Base-by-base conservation (phyloP, 2,113 vertebrate species). In the Callorhinus ursinus region DNA sequence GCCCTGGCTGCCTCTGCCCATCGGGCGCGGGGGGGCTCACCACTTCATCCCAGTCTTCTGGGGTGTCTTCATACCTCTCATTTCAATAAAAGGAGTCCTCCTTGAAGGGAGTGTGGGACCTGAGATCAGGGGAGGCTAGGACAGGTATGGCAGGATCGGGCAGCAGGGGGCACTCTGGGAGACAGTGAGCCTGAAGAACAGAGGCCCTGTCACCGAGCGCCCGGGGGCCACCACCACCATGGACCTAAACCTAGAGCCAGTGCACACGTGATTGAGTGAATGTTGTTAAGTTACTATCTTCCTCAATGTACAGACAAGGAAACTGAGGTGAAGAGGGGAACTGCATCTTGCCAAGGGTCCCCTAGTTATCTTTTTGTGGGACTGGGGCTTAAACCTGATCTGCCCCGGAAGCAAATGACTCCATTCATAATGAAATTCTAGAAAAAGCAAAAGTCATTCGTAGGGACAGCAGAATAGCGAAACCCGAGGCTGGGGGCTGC, bases 261-360 rank as follows among this genome's bases (percentile, higher is more conserved):
- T 1, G 28, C 28, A 3, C n/a, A 46, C 4, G 0, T 7, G 55
- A 22, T 0, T 4, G 1, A 79, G 10, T 33, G 53, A 46, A 21
- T 16, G 74, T 18, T 7, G 2, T 15, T 36, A 42, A 89, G 26
- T 72, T 63, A 39, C 36, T 53, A 46, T 26, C 10, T 19, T 5
- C 53, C 31, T 26, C 15, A 8, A 0, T 39, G 49, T 28, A 59
- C 42, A 88, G 26, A 61, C 21, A 77, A 39, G 63, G 49, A 95
- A 80, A 63, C 36, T 8, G 76, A 79, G 46, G 7, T 36, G 39
- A 53, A 85, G 42, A 42, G 0, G 0, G 21, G 72, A 76, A 49
- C 5, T 18, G 2, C 9, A 11, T 72, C 28, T 36, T 51, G 22
- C 15, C 65, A 61, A 36, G 33, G 57, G 22, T 33, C 57, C 84